Conservation (phyloP, 2,113 vertebrate genomes). For the Orcinus orca region DNA sequence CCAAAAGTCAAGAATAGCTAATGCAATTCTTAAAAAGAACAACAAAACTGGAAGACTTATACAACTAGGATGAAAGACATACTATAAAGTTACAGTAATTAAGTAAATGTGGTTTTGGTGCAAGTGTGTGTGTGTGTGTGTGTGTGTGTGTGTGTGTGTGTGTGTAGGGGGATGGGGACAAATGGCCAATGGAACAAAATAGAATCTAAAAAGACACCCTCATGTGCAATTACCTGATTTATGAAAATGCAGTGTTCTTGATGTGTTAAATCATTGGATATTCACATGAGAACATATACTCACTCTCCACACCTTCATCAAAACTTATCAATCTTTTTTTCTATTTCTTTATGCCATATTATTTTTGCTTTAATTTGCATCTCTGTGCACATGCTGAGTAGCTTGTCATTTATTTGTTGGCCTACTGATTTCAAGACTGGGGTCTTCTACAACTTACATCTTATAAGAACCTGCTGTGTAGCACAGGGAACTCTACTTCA, state of each 20-base stretch:
- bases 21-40: neutral
- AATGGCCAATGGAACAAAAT: neutral
- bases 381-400: neutral
- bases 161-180: too few relatives aligned
- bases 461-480: too few relatives aligned
- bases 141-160: too few relatives aligned
- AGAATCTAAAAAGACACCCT: neutral
- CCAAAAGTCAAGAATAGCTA: neutral
- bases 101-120: neutral
- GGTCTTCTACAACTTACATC: neutral
- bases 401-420: neutral
- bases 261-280: neutral
- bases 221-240: neutral
- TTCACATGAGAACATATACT: neutral
- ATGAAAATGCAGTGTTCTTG: neutral
- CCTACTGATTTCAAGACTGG: neutral
- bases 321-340: neutral
- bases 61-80: neutral
- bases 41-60: neutral
- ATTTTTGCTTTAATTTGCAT: neutral
- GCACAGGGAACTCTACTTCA: too few relatives aligned
- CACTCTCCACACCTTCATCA: neutral
- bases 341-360: neutral
- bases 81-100: neutral
- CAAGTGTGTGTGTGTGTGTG: neutral